Evolutionary conservation across 2,113 vertebrate species (phyloP).

Genomic region (Peromyscus californicus): DNA sequence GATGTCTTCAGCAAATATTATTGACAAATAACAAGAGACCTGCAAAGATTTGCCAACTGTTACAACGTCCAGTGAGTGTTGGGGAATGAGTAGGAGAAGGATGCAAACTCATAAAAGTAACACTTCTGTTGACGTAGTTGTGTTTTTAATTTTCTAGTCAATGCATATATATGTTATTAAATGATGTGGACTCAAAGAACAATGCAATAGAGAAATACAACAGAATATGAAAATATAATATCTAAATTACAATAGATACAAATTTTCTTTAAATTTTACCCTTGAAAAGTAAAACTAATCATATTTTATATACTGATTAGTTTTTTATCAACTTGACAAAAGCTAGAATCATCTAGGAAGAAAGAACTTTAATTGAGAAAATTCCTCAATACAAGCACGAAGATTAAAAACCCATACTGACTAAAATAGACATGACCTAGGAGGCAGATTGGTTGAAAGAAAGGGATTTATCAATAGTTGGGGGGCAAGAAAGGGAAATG

Average conservation of each 20-base stretch:
- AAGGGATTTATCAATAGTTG: not conserved
- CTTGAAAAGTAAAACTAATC: not conserved
- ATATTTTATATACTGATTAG: not conserved
- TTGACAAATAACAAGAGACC: not conserved
- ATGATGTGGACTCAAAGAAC: not conserved
- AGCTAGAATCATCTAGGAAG: not conserved
- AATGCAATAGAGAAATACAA: not conserved
- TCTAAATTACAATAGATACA: not conserved
- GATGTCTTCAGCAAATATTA: not conserved
- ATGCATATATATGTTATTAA: not conserved
- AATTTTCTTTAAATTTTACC: not conserved
- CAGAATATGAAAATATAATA: not conserved
- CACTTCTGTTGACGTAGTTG: not conserved
- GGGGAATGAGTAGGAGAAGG: not conserved
- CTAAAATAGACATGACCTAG: not conserved
- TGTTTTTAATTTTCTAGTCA: not conserved
- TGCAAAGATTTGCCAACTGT: not conserved
- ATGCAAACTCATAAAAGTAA: not conserved
- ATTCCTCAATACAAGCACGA: not conserved
- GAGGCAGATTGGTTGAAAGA: not conserved
- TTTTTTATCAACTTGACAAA: not conserved
- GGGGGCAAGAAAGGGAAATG: not conserved
- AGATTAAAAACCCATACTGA: not conserved
- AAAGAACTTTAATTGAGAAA: not conserved
- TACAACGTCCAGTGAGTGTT: not conserved